Percentiles rank a stretch among this genome's conserved stretches.
Evolutionary conservation across 2,797 vertebrate species (phyloP).

Genomic region (Protosalanx chinensis): DNA sequence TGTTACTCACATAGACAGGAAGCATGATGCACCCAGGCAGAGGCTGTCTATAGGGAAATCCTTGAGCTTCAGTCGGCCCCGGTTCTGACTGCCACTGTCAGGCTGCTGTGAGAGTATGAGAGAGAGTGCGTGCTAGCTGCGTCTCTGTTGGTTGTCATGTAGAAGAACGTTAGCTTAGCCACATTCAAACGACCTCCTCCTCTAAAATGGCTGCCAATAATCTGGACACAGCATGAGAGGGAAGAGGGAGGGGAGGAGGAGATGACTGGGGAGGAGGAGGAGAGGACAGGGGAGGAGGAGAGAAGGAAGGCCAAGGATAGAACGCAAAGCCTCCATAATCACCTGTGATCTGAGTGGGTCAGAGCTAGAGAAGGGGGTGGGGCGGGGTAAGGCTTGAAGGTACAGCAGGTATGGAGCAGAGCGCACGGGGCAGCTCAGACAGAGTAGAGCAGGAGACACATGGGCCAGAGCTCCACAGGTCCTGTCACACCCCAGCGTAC

Average conservation of each 20-base stretch:
- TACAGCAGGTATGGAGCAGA: conserved; percentile 30
- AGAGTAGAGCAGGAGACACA: neutral
- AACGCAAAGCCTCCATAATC: conserved; percentile 72
- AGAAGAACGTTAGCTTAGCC: neutral
- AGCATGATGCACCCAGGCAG: conserved; percentile 58
- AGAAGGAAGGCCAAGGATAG: conserved; percentile 60
- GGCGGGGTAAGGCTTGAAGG: conserved; percentile 24
- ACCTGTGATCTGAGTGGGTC: conserved; percentile 23
- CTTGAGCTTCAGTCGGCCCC: neutral
- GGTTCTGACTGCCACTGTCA: neutral
- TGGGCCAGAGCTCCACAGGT: neutral
- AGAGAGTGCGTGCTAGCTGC: neutral
- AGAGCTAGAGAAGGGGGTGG: conserved; percentile 5
- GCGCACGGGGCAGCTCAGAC: conserved; percentile 24
- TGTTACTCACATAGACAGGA: conserved; percentile 62
- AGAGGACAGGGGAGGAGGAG: conserved; percentile 27
- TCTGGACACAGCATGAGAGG: conserved; percentile 11
- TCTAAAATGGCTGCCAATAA: conserved; percentile 2
- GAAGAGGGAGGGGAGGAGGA: conserved; percentile 15
- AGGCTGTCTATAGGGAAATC: conserved; percentile 26
- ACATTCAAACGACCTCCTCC: neutral
- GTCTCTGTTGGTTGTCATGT: neutral
- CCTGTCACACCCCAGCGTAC: neutral
- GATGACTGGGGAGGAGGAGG: conserved; percentile 19
- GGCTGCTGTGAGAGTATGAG: neutral